Conservation (phyloP, 2,888 invertebrate genomes). For the Brachypalpus laphriformis region DNA sequence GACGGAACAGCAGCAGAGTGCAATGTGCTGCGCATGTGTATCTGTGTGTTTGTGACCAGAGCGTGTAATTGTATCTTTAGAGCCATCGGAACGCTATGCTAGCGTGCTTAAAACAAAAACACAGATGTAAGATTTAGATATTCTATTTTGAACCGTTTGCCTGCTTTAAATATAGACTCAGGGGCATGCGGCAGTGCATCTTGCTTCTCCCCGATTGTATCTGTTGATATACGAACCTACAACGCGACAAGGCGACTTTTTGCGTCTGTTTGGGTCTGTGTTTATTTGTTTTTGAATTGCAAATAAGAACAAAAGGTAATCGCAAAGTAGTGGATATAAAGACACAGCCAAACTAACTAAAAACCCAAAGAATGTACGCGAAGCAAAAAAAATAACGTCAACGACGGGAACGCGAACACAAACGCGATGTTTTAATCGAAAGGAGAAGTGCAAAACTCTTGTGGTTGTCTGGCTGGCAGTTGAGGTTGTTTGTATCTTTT, state of each 20-base stretch:
- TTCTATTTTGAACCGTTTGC: slow-evolving; percentile 62
- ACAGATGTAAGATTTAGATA: slow-evolving; percentile 61
- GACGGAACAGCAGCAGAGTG: neutral
- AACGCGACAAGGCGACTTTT: slow-evolving; percentile 11
- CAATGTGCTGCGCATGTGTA: slow-evolving; percentile 36
- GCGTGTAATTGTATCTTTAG: slow-evolving; percentile 65
- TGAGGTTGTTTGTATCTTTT: neutral
- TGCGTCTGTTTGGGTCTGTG: neutral
- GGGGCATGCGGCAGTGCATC: slow-evolving; percentile 48
- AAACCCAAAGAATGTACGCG: slow-evolving; percentile 6
- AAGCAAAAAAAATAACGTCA: neutral
- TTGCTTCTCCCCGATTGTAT: slow-evolving; percentile 7
- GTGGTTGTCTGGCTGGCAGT: slow-evolving; percentile 57
- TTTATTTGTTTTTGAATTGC: neutral
- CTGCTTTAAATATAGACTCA: slow-evolving; percentile 56
- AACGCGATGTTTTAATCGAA: slow-evolving; percentile 60
- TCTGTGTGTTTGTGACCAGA: slow-evolving; percentile 5
- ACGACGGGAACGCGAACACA: slow-evolving; percentile 6
- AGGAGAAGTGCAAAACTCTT: slow-evolving; percentile 69
- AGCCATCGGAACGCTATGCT: slow-evolving; percentile 37
- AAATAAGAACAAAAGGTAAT: slow-evolving; percentile 45
- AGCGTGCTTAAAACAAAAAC: slow-evolving; percentile 18
- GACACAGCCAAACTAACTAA: slow-evolving; percentile 6
- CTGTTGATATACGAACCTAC: neutral
- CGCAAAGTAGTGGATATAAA: neutral